Percentiles rank a stretch among this genome's conserved stretches.
Evolutionary conservation across 2,888 invertebrate genomes (phyloP).

Genomic region (Panzeria rudis): DNA sequence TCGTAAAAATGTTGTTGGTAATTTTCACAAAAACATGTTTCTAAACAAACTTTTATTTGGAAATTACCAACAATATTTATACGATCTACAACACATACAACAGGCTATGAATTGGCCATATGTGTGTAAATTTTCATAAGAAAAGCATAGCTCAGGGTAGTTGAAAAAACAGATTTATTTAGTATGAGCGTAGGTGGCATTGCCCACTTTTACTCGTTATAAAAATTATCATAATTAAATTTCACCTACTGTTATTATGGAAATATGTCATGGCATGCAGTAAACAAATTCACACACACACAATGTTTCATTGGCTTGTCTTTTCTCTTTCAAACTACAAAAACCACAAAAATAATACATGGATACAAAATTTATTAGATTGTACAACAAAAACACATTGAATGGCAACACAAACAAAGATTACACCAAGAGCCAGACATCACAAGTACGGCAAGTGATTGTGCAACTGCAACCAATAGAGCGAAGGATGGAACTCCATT

Average conservation of each 20-base stretch:
- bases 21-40: too few relatives aligned
- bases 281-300: background rate
- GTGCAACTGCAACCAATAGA: conserved; percentile 25
- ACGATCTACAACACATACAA: too few relatives aligned
- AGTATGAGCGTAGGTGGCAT: too few relatives aligned
- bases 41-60: too few relatives aligned
- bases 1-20: too few relatives aligned
- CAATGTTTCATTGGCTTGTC: conserved; percentile 16
- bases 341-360: conserved; percentile 13
- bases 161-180: too few relatives aligned
- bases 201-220: too few relatives aligned
- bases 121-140: too few relatives aligned
- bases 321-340: conserved; percentile 29
- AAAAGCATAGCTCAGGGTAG: too few relatives aligned
- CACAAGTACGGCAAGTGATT: conserved; percentile 29
- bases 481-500: conserved; percentile 9
- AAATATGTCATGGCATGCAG: background rate
- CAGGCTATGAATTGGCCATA: too few relatives aligned
- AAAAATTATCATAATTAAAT: too few relatives aligned
- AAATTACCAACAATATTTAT: too few relatives aligned
- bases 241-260: background rate
- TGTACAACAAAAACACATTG: conserved; percentile 79
- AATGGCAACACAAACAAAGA: conserved; percentile 76
- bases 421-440: conserved; percentile 32
- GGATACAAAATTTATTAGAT: conserved; percentile 74